Percentiles rank a stretch among this genome's conserved stretches.
phyloP scores from a whole-genome alignment of 2,888 invertebrate genomes.

The Acronicta psi region DNA sequence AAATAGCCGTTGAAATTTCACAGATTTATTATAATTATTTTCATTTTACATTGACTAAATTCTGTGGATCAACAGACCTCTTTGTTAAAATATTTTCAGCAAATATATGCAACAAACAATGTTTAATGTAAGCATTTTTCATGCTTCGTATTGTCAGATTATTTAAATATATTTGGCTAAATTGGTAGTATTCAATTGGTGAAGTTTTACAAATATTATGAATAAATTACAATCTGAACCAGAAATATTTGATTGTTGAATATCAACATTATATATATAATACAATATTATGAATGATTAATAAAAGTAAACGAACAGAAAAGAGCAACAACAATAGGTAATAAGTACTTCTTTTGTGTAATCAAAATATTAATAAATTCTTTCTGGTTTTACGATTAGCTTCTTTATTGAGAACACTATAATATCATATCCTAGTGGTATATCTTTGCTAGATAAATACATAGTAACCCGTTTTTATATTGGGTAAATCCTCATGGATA shows the following conservation, averaged over 20 bases:
- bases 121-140: slow-evolving; percentile 27
- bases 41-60: slow-evolving; percentile 40
- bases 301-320: not conserved
- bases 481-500: slow-evolving; percentile 9
- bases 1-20: slow-evolving; percentile 33
- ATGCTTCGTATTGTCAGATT: slow-evolving; percentile 23
- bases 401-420: no score
- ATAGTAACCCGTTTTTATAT: no score
- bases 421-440: no score
- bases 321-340: slow-evolving; percentile 17
- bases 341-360: slow-evolving; percentile 6
- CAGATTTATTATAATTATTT: slow-evolving; percentile 43
- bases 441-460: no score
- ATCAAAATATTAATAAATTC: no score
- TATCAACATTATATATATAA: not conserved
- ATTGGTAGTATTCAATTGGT: not conserved
- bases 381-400: no score
- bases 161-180: slow-evolving; percentile 15
- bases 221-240: not conserved
- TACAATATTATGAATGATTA: not conserved
- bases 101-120: slow-evolving; percentile 15
- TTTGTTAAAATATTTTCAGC: slow-evolving; percentile 27
- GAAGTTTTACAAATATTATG: not conserved
- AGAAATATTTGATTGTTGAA: not conserved
- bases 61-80: slow-evolving; percentile 35